A percentile compares a stretch with the other conserved stretches of the same genome.
phyloP scores from a whole-genome alignment of 2,113 vertebrate species.

The Etheostoma cragini region DNA sequence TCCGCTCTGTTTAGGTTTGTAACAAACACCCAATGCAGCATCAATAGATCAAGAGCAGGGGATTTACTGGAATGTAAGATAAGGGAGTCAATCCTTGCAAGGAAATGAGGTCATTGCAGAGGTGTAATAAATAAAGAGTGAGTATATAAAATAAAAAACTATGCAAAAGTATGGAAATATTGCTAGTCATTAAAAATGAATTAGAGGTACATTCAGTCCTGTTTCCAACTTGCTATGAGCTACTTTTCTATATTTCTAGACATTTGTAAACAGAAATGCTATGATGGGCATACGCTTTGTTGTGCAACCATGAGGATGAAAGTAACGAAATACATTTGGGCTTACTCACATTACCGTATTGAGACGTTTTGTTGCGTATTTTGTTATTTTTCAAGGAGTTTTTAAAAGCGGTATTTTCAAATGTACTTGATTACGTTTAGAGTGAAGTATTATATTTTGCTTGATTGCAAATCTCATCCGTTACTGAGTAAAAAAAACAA shows the following conservation, averaged over 20 bases:
- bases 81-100: too few relatives aligned
- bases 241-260: not conserved
- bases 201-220: not conserved
- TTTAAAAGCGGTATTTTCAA: too few relatives aligned
- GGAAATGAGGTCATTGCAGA: not conserved
- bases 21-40: not conserved
- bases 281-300: too few relatives aligned
- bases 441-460: too few relatives aligned
- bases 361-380: too few relatives aligned
- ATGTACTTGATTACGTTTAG: too few relatives aligned
- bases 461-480: too few relatives aligned
- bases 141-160: not conserved
- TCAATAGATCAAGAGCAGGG: not conserved
- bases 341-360: too few relatives aligned
- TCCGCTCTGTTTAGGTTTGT: not conserved
- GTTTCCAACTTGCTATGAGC: not conserved
- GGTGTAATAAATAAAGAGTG: not conserved
- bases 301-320: not conserved
- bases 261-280: not conserved
- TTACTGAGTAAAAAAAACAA: too few relatives aligned
- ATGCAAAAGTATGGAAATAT: too few relatives aligned
- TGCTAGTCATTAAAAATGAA: not conserved
- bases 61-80: not conserved
- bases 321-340: too few relatives aligned
- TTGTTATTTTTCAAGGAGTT: too few relatives aligned